Percentiles rank a stretch among this genome's conserved stretches.
Conservation (phyloP, 2,888 invertebrate species). For the Icerya purchasi region DNA sequence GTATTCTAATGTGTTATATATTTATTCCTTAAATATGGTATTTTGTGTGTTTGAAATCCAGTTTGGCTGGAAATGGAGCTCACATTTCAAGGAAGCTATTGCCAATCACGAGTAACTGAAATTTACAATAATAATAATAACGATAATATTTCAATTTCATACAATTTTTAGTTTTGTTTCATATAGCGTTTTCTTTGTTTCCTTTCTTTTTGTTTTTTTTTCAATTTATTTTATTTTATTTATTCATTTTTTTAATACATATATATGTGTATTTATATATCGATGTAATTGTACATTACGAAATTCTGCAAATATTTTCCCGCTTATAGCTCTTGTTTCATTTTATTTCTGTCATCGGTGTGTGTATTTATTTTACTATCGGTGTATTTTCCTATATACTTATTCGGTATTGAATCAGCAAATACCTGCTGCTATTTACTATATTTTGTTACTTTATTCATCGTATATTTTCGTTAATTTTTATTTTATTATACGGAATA, state of each 20-base stretch:
- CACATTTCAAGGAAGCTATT: conserved; percentile 91
- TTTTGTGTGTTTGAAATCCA: conserved; percentile 23
- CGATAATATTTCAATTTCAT: not conserved
- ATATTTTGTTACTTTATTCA: too few relatives aligned
- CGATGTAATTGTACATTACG: too few relatives aligned
- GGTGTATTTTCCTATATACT: too few relatives aligned
- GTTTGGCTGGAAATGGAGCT: conserved; percentile 91
- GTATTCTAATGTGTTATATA: not conserved
- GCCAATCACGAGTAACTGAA: conserved; percentile 51
- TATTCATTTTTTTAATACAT: not conserved
- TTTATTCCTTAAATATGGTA: conserved; percentile 2
- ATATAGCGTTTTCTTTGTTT: not conserved
- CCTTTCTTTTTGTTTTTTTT: not conserved
- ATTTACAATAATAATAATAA: not conserved
- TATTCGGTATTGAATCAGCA: too few relatives aligned
- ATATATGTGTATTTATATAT: not conserved
- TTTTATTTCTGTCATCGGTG: not conserved
- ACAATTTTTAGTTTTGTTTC: not conserved
- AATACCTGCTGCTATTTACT: too few relatives aligned
- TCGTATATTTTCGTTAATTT: too few relatives aligned
- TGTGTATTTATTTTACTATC: not conserved
- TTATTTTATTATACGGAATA: too few relatives aligned
- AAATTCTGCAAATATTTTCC: too few relatives aligned
- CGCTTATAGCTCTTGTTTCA: not conserved
- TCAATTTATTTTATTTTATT: not conserved